Conservation (phyloP, 1,140 invertebrate species). For the Xylocopa sonorina region DNA sequence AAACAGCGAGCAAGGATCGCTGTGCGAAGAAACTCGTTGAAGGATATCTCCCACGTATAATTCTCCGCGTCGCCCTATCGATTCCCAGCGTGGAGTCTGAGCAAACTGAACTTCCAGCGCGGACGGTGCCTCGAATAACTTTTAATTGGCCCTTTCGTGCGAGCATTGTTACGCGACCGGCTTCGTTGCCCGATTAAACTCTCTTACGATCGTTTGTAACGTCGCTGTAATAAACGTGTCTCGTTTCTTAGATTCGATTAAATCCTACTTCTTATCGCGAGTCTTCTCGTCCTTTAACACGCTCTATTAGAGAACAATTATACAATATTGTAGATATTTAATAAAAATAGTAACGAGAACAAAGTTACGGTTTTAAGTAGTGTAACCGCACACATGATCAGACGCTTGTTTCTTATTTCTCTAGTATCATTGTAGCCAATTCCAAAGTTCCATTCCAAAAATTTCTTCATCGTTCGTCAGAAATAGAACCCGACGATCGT, state of each 20-base stretch:
- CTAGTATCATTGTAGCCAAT: too few species aligned
- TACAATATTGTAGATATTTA: too few species aligned
- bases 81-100: neutral
- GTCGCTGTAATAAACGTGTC: neutral
- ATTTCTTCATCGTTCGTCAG: neutral
- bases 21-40: neutral
- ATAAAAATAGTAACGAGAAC: too few species aligned
- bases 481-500: too few species aligned
- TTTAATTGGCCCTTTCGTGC: constrained; percentile 78
- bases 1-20: constrained; percentile 18
- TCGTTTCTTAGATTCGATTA: neutral
- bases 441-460: too few species aligned
- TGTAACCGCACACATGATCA: neutral
- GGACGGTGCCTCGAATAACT: constrained; percentile 65
- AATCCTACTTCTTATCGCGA: too few species aligned
- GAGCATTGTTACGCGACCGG: constrained; percentile 52
- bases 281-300: too few species aligned
- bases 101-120: constrained; percentile 19
- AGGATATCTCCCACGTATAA: neutral
- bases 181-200: constrained; percentile 55
- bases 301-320: too few species aligned
- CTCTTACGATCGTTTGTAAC: constrained; percentile 41
- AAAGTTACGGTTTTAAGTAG: neutral
- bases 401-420: neutral
- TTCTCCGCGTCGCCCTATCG: constrained; percentile 17